Conservation (phyloP, 2,888 invertebrate genomes). For the Drosophila paucipuncta region DNA sequence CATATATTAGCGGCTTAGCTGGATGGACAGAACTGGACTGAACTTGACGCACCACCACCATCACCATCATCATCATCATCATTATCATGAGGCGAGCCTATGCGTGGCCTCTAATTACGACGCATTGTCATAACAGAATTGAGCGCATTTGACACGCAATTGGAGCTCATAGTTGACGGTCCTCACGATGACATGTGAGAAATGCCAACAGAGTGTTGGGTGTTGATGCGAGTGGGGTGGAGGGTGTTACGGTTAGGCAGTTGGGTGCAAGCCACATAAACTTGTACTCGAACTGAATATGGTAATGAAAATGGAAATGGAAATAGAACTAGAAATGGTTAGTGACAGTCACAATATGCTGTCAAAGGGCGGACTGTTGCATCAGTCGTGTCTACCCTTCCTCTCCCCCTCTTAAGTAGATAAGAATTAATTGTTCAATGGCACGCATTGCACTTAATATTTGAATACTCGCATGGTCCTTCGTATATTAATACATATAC, state of each 20-base stretch:
- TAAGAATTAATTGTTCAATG: slow-evolving; percentile 83
- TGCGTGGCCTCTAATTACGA: slow-evolving; percentile 80
- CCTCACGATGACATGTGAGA: slow-evolving; percentile 76
- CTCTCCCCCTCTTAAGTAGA: slow-evolving; percentile 68
- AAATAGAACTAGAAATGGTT: slow-evolving; percentile 10
- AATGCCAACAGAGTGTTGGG: slow-evolving; percentile 52
- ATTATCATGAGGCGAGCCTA: slow-evolving; percentile 57
- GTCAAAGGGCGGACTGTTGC: slow-evolving; percentile 69
- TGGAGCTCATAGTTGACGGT: slow-evolving; percentile 58
- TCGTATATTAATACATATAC: background rate
- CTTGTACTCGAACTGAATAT: slow-evolving; percentile 49
- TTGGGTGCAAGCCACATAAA: slow-evolving; percentile 41
- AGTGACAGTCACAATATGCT: slow-evolving; percentile 22
- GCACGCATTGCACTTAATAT: slow-evolving; percentile 82
- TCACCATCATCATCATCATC: slow-evolving; percentile 10
- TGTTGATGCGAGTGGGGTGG: slow-evolving; percentile 1
- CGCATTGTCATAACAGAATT: slow-evolving; percentile 80
- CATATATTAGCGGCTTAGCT: slow-evolving; percentile 66
- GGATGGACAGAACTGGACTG: slow-evolving; percentile 12
- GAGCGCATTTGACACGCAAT: slow-evolving; percentile 82
- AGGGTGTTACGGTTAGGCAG: slow-evolving; percentile 9
- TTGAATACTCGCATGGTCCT: slow-evolving; percentile 54
- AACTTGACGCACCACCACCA: too few relatives aligned
- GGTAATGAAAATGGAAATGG: slow-evolving; percentile 21
- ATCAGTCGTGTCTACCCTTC: slow-evolving; percentile 52